Percentiles rank a stretch among this genome's conserved stretches.
Conservation (phyloP, 2,888 invertebrate genomes). For the Dynastes tityus region DNA sequence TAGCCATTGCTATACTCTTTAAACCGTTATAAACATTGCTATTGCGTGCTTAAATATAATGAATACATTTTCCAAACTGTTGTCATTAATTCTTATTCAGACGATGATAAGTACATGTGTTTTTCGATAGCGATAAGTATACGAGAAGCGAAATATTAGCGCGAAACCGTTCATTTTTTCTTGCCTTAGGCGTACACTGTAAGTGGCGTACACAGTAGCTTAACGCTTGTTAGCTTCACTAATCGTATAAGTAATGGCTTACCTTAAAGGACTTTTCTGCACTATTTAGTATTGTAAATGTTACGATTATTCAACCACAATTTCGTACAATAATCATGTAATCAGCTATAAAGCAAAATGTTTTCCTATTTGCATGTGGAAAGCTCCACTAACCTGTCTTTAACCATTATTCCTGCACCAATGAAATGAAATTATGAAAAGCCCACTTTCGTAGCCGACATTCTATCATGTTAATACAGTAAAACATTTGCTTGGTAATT, state of each 20-base stretch:
- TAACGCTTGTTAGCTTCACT: slow-evolving; percentile 7
- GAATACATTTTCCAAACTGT: not conserved
- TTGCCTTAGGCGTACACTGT: not conserved
- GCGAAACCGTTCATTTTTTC: not conserved
- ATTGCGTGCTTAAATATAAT: not conserved
- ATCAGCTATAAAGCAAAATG: not conserved
- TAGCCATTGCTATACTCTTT: too few relatives aligned
- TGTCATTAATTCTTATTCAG: slow-evolving; percentile 6
- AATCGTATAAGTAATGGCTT: slow-evolving; percentile 20
- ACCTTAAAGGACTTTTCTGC: not conserved
- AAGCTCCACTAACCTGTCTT: too few relatives aligned
- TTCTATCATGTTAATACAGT: too few relatives aligned
- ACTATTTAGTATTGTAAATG: not conserved
- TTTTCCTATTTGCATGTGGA: not conserved
- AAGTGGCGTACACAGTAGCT: slow-evolving; percentile 13
- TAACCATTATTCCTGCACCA: too few relatives aligned
- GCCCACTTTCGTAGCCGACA: too few relatives aligned
- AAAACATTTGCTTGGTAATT: too few relatives aligned
- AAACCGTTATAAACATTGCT: not conserved
- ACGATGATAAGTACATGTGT: slow-evolving; percentile 5
- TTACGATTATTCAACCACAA: not conserved
- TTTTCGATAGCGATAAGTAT: not conserved
- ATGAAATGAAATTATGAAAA: too few relatives aligned
- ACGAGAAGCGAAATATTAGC: not conserved
- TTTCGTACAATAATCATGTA: not conserved